Percentiles rank a stretch among this genome's conserved stretches.
These are phyloP conservation scores for Manacus vitellinus DNA, from an alignment of 2,113 vertebrate species.

Conservation along the genomic window DNA sequence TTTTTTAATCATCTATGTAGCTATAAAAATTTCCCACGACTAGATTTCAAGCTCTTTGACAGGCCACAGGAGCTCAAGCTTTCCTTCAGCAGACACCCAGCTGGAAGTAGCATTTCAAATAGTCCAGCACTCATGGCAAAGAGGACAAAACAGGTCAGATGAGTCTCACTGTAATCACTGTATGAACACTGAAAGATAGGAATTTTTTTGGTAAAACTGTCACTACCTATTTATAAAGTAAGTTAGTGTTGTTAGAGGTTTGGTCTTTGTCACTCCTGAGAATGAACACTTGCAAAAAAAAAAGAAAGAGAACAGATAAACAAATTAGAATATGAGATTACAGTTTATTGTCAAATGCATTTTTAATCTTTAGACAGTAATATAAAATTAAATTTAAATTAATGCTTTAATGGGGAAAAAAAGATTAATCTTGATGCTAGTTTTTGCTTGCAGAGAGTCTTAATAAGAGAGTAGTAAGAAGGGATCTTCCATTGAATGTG, in stretches of 20 bases:
- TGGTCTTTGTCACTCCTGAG: not conserved
- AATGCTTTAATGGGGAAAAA: not conserved
- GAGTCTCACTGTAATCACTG: not conserved
- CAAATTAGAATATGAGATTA: not conserved
- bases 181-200: not conserved
- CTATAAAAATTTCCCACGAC: constrained; percentile 89
- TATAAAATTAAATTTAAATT: not conserved
- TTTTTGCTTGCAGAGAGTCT: not conserved
- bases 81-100: constrained; percentile 79
- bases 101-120: constrained; percentile 83
- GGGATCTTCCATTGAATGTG: not conserved
- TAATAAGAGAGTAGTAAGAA: not conserved
- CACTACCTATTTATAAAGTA: not conserved
- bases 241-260: not conserved
- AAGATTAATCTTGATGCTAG: not conserved
- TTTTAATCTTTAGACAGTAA: not conserved
- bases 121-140: constrained; percentile 95
- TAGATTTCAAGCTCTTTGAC: constrained; percentile 90
- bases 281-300: not conserved
- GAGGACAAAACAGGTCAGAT: constrained; percentile 93
- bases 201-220: not conserved
- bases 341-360: not conserved
- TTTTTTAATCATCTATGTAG: constrained; percentile 59
- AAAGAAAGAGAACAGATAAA: not conserved
- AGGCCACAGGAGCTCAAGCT: constrained; percentile 84